These are phyloP conservation scores for Tachina lurida DNA, from an alignment of 2,888 invertebrate species.

Conservation along the genomic window DNA sequence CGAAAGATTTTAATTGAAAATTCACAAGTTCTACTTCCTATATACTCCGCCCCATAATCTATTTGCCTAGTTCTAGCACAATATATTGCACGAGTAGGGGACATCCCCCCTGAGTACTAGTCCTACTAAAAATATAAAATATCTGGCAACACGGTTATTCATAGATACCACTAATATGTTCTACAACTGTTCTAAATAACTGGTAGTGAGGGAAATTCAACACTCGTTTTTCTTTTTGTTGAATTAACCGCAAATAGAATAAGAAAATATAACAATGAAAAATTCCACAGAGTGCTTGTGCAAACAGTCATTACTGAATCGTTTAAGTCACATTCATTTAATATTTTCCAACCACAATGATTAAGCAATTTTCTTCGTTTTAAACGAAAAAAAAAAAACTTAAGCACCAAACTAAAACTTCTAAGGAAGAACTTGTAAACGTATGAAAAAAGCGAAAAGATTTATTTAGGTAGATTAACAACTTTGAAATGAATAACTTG, in stretches of 20 bases:
- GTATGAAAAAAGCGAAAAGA: slow-evolving; percentile 10
- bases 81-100: no score
- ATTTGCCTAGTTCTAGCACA: no score
- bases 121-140: no score
- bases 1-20: no score
- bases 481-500: not conserved
- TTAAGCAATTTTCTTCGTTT: slow-evolving; percentile 38
- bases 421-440: slow-evolving; percentile 43
- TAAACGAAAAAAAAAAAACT: slow-evolving; percentile 35
- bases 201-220: not conserved
- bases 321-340: slow-evolving; percentile 35
- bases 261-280: not conserved
- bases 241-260: slow-evolving; percentile 12
- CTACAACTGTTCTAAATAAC: no score
- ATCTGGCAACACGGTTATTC: no score
- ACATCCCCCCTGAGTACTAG: no score
- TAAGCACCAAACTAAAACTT: slow-evolving; percentile 50
- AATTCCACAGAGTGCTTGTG: not conserved
- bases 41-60: no score
- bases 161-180: no score
- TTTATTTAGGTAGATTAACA: slow-evolving; percentile 13
- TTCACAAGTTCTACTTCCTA: no score
- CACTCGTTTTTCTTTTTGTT: slow-evolving; percentile 1
- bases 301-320: slow-evolving; percentile 48
- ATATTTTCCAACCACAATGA: slow-evolving; percentile 32